A percentile compares a stretch with the other conserved stretches of the same genome.
Evolutionary conservation across 2,113 vertebrate species (phyloP).

Genomic region (Vimba vimba): DNA sequence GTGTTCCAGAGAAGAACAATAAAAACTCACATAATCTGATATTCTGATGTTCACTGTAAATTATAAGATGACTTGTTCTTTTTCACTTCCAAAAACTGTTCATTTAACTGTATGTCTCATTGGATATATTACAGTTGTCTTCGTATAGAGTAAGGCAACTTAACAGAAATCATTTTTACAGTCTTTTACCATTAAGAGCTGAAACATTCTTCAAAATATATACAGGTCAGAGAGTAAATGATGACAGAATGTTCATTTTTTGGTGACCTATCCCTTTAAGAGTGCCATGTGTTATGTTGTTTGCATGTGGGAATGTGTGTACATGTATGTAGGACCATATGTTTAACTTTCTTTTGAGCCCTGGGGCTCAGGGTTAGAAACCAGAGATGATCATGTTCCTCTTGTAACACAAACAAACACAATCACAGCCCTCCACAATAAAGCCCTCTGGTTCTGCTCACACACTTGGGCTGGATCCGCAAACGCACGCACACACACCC

Average conservation of each 20-base stretch:
- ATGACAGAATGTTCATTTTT: not conserved
- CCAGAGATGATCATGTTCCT: conserved; percentile 61
- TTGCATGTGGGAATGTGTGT: conserved; percentile 26
- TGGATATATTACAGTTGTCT: not conserved
- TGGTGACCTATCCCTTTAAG: not conserved
- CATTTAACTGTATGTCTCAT: not conserved
- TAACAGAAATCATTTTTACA: not conserved
- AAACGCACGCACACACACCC: conserved; percentile 40
- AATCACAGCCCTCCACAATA: conserved; percentile 60
- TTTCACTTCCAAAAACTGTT: not conserved
- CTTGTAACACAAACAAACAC: conserved; percentile 73
- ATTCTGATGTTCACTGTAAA: not conserved
- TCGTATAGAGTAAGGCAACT: too few relatives aligned
- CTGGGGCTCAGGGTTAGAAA: conserved; percentile 65
- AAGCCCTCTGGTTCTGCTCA: conserved; percentile 33
- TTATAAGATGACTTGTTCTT: not conserved
- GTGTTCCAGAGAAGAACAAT: too few relatives aligned
- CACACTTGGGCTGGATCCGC: conserved; percentile 42
- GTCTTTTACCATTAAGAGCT: not conserved
- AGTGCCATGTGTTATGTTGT: conserved; percentile 3
- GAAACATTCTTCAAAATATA: not conserved
- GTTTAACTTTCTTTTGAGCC: conserved; percentile 56
- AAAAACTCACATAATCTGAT: too few relatives aligned
- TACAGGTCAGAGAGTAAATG: not conserved
- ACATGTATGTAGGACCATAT: conserved; percentile 27